Evolutionary conservation across 2,797 vertebrate genomes (phyloP), one percentile per base, ranked within the genome.

Genomic region (Lepilemur ruficaudatus): DNA sequence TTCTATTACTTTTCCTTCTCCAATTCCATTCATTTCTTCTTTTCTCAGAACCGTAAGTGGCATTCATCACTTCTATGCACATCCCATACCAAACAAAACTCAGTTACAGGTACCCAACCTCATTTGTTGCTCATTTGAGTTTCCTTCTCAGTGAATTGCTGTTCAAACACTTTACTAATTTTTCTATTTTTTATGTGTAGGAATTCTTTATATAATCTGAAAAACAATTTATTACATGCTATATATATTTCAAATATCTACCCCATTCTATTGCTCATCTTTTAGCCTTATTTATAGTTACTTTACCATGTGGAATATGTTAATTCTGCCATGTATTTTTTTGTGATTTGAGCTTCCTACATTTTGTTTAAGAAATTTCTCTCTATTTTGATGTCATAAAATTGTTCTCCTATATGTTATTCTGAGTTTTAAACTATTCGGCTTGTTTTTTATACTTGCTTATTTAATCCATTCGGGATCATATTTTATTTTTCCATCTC

Each of bases 11-110:
- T 92, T 73, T 67, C n/a, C 55, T 48, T 76, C 69, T 93, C 70
- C 80, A 85, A 70, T 90, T 94, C 89, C 93, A 12, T 86, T 95
- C 91, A 70, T 72, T 93, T 94, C 84, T 38, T 78, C 76, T 9
- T 78, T 86, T 65, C 82, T 67, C 69, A 61, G n/a, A 67, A 46
- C 2, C 9, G 4, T 23, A 72, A 43, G 55, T 79, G 70, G 7
- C 50, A 70, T 48, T 55, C 35, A 18, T 87, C 17, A 32, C 72
- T 35, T 84, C 41, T 55, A 22, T 43, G 12, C 13, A 15, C 18
- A 55, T 32, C 7, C 8, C 4, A 10, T 70, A 38, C 52, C 55
- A 35, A 80, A 67, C 55, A 35, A 80, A 67, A 73, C 25, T 75
- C 14, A 46, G 50, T 80, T 69, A 18, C 22, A 18, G 23, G 25